These are phyloP conservation scores for Sclerurus mexicanus DNA, from an alignment of 2,113 vertebrate species.

Conservation along the genomic window DNA sequence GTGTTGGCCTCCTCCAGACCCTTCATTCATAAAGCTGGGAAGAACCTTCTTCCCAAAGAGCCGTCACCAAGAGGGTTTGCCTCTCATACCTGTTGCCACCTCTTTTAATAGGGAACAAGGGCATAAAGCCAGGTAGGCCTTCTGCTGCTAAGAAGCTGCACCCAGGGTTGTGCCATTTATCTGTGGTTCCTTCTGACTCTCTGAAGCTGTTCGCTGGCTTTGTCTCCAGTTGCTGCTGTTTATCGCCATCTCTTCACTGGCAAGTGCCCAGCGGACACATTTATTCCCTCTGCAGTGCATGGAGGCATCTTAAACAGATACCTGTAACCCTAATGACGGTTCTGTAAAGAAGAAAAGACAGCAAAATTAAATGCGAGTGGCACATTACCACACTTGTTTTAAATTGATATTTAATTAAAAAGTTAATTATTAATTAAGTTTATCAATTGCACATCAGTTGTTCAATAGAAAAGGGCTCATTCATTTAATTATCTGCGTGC, in stretches of 20 bases:
- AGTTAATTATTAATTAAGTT: slow-evolving; percentile 87
- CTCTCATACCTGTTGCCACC: not conserved
- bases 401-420: slow-evolving; percentile 85
- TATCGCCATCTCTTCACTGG: not conserved
- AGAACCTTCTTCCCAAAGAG: not conserved
- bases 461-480: slow-evolving; percentile 78
- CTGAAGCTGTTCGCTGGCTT: not conserved
- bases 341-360: slow-evolving; percentile 58
- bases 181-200: not conserved
- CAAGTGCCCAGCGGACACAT: slow-evolving; percentile 26
- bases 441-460: slow-evolving; percentile 80
- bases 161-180: not conserved
- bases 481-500: slow-evolving; percentile 81
- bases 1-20: not conserved
- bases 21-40: not conserved
- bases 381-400: slow-evolving; percentile 73
- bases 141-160: not conserved
- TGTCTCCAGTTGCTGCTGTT: not conserved
- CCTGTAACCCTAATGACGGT: slow-evolving; percentile 7
- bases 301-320: slow-evolving; percentile 59
- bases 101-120: not conserved
- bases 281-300: slow-evolving; percentile 19
- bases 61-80: not conserved
- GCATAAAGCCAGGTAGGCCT: not conserved
- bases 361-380: slow-evolving; percentile 66